Conservation (phyloP, 2,797 vertebrate genomes). For the Mionectes olivaceus region DNA sequence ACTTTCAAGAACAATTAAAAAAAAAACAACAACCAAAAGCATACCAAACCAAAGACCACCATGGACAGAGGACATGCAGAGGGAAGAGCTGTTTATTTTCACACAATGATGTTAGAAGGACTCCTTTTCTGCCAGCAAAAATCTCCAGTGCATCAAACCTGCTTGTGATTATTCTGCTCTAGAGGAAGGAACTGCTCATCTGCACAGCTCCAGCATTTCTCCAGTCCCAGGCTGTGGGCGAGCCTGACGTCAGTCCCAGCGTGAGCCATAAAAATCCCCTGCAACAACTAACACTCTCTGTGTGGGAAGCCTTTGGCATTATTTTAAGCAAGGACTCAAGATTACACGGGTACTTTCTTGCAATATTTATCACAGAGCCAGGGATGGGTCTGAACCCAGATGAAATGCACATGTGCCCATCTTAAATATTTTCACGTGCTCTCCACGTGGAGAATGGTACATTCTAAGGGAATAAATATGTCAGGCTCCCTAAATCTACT, state of each 20-base stretch:
- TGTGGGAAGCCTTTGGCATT: conserved; percentile 9
- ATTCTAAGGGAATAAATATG: rapidly evolving
- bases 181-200: conserved; percentile 14
- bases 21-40: neutral
- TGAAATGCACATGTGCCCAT: neutral
- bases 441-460: rapidly evolving
- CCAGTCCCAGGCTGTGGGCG: neutral
- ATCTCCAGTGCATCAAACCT: neutral
- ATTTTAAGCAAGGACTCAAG: conserved; percentile 18
- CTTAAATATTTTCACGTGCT: rapidly evolving
- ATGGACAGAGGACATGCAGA: neutral
- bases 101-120: neutral
- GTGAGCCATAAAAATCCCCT: conserved; percentile 11
- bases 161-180: neutral
- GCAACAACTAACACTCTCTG: neutral
- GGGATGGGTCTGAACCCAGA: neutral
- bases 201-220: neutral
- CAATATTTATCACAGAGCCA: neutral
- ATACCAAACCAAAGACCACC: too few relatives aligned
- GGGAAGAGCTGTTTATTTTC: neutral
- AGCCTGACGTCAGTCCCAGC: conserved; percentile 5
- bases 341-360: neutral
- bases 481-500: neutral
- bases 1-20: neutral
- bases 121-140: neutral